Evolutionary conservation across 2,113 vertebrate species (phyloP).

Genomic region (Columba janthina): DNA sequence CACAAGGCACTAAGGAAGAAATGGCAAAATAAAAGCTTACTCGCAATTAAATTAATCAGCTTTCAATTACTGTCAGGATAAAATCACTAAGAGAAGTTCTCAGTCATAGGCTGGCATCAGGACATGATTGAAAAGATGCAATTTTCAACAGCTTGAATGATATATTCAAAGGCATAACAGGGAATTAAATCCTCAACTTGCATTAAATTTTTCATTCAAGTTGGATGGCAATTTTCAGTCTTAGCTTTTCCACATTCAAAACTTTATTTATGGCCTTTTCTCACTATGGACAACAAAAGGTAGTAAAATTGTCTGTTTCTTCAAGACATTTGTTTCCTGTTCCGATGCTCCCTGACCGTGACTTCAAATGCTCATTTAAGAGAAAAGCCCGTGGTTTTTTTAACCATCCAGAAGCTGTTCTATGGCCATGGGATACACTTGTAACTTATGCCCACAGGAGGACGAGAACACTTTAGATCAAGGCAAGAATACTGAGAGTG

Average conservation of each 20-base stretch:
- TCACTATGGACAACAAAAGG: neutral
- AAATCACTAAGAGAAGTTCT: slow-evolving; percentile 31
- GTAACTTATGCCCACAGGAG: neutral
- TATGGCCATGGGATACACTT: rapidly evolving
- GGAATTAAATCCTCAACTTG: neutral
- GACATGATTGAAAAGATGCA: neutral
- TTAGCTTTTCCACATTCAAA: neutral
- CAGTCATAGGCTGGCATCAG: neutral
- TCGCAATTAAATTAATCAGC: slow-evolving; percentile 63
- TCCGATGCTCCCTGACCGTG: neutral
- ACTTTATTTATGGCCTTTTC: neutral
- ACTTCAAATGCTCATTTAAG: neutral
- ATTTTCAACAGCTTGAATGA: neutral
- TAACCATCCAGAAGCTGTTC: neutral
- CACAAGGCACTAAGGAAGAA: neutral
- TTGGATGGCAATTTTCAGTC: neutral
- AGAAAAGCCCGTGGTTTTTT: neutral
- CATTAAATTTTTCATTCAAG: neutral
- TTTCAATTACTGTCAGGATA: slow-evolving; percentile 57
- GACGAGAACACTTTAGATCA: neutral
- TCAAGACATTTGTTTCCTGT: neutral
- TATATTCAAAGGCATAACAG: neutral
- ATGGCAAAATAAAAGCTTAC: slow-evolving; percentile 33
- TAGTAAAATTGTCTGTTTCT: neutral
- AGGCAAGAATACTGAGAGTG: neutral